These are phyloP conservation scores for Ciona savignyi DNA, from an alignment of 23 tunicate species.

Conservation along the genomic window DNA sequence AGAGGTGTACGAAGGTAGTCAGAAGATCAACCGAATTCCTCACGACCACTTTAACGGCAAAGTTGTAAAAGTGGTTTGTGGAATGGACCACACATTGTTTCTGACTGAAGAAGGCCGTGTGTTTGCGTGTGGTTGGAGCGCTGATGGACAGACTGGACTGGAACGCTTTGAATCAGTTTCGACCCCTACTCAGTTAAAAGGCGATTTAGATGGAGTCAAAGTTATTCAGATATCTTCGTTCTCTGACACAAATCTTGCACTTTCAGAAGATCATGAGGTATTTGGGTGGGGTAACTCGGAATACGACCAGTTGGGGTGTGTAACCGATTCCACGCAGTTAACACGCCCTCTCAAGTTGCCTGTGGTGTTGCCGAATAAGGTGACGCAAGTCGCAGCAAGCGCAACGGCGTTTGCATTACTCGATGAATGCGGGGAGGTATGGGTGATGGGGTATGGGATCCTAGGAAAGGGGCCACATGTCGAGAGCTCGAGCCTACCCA, in stretches of 20 bases:
- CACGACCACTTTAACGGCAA: conserved; percentile 39
- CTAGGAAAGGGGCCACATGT: conserved; percentile 87
- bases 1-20: conserved; percentile 60
- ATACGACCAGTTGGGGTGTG: conserved; percentile 64
- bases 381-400: conserved; percentile 53
- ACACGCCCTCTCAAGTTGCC: conserved; percentile 35
- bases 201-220: conserved; percentile 65
- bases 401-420: conserved; percentile 47
- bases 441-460: conserved; percentile 93
- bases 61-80: conserved; percentile 61
- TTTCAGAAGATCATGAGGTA: conserved; percentile 46
- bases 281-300: conserved; percentile 98
- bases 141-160: conserved; percentile 94
- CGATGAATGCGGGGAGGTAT: conserved; percentile 69
- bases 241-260: conserved; percentile 72
- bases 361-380: conserved; percentile 33
- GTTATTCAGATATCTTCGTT: conserved; percentile 36
- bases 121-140: conserved; percentile 88
- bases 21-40: conserved; percentile 48
- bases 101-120: conserved; percentile 57
- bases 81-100: conserved; percentile 93
- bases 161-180: conserved; percentile 17
- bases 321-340: conserved; percentile 66
- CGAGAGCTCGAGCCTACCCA: conserved; percentile 27
- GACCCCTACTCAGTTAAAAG: conserved; percentile 38